Conservation (phyloP, 2,888 invertebrate species). For the Aleiodes testaceus region DNA sequence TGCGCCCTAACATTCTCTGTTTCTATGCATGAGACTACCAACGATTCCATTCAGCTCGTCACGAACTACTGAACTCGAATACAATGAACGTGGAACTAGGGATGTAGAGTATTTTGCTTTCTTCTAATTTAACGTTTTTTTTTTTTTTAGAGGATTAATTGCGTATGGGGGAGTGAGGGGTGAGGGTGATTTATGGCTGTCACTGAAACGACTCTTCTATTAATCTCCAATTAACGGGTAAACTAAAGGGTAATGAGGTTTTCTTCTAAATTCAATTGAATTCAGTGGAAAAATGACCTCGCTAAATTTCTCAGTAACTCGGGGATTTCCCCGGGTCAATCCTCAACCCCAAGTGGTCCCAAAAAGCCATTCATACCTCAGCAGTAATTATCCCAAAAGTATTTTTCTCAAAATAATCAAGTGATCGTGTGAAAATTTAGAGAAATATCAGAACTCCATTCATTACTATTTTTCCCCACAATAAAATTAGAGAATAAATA, state of each 20-base stretch:
- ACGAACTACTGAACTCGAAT: slow-evolving; percentile 59
- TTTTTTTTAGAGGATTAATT: not conserved
- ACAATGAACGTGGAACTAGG: not conserved
- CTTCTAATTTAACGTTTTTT: slow-evolving; percentile 9
- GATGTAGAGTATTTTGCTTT: slow-evolving; percentile 3
- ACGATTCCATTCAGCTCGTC: slow-evolving; percentile 65
- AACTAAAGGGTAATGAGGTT: not conserved
- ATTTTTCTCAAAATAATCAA: slow-evolving; percentile 8
- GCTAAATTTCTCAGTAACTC: not conserved
- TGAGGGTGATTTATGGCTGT: too few relatives aligned
- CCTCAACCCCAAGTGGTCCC: slow-evolving; percentile 7
- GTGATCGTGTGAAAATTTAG: not conserved
- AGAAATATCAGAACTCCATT: not conserved
- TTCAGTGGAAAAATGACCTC: not conserved
- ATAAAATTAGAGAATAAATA: not conserved
- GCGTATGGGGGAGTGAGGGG: too few relatives aligned
- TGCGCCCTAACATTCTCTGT: slow-evolving; percentile 47
- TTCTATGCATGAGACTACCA: slow-evolving; percentile 41
- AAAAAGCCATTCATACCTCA: slow-evolving; percentile 20
- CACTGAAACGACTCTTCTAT: too few relatives aligned
- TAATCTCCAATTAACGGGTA: not conserved
- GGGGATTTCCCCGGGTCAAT: slow-evolving; percentile 25
- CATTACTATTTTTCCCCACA: not conserved
- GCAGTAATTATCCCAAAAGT: not conserved
- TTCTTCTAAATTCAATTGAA: slow-evolving; percentile 8